Evolutionary conservation across 2,888 invertebrate genomes (phyloP), one percentile per base, ranked within the genome.

Genomic region (Ectemnius cavifrons): DNA sequence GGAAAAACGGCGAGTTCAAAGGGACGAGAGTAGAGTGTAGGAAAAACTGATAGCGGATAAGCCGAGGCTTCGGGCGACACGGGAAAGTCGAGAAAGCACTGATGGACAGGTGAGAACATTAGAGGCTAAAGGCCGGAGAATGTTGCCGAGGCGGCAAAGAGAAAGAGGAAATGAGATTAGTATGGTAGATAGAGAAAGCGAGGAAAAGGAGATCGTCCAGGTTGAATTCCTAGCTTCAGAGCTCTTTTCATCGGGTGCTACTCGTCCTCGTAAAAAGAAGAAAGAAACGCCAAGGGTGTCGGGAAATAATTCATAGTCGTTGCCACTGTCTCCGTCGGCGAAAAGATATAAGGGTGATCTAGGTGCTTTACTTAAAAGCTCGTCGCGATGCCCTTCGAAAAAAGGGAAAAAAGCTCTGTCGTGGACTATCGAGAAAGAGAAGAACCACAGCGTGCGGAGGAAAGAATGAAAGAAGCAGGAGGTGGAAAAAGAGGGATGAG

Each of bases 351-450:
- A 52, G 4, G 16, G 52, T 6, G 52, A 14, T 52, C 52, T 14
- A 4, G 0, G 66, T 70, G 61, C 69, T 71, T 64, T 73, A 71
- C 63, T 74, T 71, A 69, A 73, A 67, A 80, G 73, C 73, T 70
- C 58, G 63, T 71, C 74, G 69, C 63, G 52, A 46, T 20, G 63
- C 11, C 16, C 18, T 46, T 49, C n/a, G 11, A 27, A 14, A 6
- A 49, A 52, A 45, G 11, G 28, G 46, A 37, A 37, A 37, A 11
- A 13, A 4, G 4, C 4, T 18, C 45, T 14, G 8, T 13, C 23
- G 3, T 23, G 23, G 56, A 37, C 28, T 49, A 67, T 71, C 52
- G 58, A 68, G 65, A 59, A 37, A 37, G 28, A 49, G 46, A 62
- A 64, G 52, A n/a, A n/a, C n/a, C 56, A 59, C 66, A 23, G 45